Percentiles rank a stretch among this genome's conserved stretches.
phyloP scores from a whole-genome alignment of 35 echinoderm and acorn worm species.

The Hemicentrotus pulcherrimus region DNA sequence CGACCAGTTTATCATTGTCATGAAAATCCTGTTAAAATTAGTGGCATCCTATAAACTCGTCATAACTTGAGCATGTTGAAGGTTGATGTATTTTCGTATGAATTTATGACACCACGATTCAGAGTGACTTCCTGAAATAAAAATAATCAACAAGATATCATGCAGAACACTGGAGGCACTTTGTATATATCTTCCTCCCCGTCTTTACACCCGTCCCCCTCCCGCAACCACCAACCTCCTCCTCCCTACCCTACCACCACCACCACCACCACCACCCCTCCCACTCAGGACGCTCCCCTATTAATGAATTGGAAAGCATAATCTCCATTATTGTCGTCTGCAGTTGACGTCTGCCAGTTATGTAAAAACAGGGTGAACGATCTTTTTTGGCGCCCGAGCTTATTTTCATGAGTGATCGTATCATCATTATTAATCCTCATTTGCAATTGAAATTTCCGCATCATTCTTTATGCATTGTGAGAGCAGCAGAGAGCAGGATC shows the following conservation, averaged over 20 bases:
- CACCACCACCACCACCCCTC: background rate
- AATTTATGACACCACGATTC: background rate
- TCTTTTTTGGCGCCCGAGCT: slow-evolving; percentile 27
- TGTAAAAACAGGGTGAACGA: background rate
- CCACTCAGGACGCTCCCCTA: background rate
- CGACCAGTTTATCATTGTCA: too few species aligned
- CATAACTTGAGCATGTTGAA: too few species aligned
- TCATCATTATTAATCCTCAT: slow-evolving; percentile 43
- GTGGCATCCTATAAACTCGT: too few species aligned
- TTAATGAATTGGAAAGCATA: slow-evolving; percentile 14
- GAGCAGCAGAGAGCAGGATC: background rate
- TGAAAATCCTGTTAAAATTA: too few species aligned
- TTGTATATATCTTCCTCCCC: background rate
- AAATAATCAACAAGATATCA: background rate
- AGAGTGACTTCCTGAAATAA: background rate
- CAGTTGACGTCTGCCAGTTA: background rate
- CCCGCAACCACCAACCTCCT: background rate
- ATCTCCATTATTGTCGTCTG: background rate
- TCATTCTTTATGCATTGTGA: background rate
- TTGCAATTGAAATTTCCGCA: slow-evolving; percentile 36
- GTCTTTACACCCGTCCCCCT: background rate
- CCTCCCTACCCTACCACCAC: background rate
- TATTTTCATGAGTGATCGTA: slow-evolving; percentile 29
- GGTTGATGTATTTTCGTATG: background rate
- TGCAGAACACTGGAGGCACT: background rate